Conservation (phyloP, 2,888 invertebrate genomes). For the Limenitis camilla region DNA sequence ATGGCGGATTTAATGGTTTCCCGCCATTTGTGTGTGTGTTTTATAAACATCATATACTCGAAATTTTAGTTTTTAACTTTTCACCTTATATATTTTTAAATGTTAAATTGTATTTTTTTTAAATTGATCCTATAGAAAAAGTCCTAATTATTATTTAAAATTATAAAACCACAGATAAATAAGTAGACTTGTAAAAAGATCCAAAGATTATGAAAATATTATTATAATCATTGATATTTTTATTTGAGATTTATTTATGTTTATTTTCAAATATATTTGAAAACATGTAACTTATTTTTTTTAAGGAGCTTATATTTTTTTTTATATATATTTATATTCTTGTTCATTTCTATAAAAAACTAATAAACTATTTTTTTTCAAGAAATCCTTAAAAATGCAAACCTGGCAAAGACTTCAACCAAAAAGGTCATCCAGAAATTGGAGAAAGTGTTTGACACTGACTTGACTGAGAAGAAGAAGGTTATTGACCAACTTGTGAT, state of each 20-base stretch:
- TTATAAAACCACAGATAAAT: too few species aligned
- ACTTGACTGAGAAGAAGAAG: conserved; percentile 85
- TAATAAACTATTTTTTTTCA: conserved; percentile 27
- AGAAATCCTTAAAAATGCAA: conserved; percentile 92
- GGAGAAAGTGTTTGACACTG: conserved; percentile 85
- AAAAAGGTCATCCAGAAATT: conserved; percentile 92
- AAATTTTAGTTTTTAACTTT: background rate
- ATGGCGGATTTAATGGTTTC: too few species aligned
- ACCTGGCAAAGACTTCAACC: conserved; percentile 87
- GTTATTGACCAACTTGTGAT: conserved; percentile 92
- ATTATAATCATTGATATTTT: too few species aligned
- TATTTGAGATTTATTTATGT: too few species aligned
- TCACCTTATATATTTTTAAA: background rate
- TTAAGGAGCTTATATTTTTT: too few species aligned
- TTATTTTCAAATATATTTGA: too few species aligned
- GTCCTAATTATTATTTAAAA: too few species aligned
- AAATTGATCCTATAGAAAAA: too few species aligned
- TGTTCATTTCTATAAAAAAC: background rate
- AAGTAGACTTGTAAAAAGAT: too few species aligned
- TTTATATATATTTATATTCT: background rate
- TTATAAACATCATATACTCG: background rate
- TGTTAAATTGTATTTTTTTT: background rate
- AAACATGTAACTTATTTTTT: too few species aligned
- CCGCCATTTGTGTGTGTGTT: too few species aligned
- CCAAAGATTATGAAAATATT: too few species aligned